Evolutionary conservation across 2,113 vertebrate species (phyloP).

Genomic region (Burhinus bistriatus): DNA sequence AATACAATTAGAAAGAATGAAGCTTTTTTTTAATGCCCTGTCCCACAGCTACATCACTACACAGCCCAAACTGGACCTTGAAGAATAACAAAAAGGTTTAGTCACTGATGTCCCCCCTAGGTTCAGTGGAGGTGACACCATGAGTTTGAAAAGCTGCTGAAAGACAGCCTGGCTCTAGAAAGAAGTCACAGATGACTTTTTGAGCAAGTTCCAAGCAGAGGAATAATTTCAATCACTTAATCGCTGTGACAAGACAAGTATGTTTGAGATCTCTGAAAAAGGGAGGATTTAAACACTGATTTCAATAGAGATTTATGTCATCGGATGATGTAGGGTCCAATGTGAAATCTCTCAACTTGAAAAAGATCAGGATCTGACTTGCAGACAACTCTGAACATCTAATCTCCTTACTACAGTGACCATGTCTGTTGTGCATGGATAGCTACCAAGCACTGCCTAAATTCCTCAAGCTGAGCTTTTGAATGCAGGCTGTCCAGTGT

Average conservation of each 20-base stretch:
- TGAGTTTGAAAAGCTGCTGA: neutral
- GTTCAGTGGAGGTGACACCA: neutral
- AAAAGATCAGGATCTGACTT: neutral
- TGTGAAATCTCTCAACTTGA: neutral
- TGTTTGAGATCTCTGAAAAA: neutral
- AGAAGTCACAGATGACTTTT: neutral
- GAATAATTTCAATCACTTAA: neutral
- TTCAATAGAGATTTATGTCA: neutral
- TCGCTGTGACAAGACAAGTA: neutral
- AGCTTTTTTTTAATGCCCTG: neutral
- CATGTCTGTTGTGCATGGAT: neutral
- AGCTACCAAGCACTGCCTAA: neutral
- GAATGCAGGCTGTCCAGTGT: neutral
- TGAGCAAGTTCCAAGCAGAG: neutral
- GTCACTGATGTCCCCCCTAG: neutral
- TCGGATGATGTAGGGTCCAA: neutral
- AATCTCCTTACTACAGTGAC: neutral
- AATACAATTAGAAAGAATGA: neutral
- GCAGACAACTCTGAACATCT: neutral
- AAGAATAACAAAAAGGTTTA: neutral
- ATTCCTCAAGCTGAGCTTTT: neutral
- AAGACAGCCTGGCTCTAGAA: neutral
- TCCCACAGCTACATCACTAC: neutral
- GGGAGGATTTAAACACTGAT: neutral
- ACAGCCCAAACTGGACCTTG: neutral